Evolutionary conservation across 2,113 vertebrate species (phyloP), one percentile per base, ranked within the genome.

Genomic region (Cervus canadensis): DNA sequence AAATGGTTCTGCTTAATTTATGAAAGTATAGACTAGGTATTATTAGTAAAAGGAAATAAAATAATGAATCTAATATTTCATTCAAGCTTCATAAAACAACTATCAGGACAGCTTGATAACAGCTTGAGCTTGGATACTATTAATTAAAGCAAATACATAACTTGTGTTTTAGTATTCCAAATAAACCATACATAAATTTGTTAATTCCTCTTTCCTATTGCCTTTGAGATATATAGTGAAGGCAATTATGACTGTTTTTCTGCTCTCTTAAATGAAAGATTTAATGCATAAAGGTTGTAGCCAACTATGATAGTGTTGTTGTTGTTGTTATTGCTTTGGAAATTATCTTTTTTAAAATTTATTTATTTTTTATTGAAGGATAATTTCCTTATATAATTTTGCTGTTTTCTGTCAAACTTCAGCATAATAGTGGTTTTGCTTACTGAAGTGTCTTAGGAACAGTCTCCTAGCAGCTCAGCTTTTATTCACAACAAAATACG

Each of bases 401-500:
- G 67, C 19, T 71, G 19, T 36, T 21, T 71, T 36, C n/a, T 40
- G 19, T 71, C 10, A 71, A 71, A 23, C 19, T 4, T 40, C 67
- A 71, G n/a, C 19, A 17, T 36, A 11, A 30, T 2, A 89, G 16
- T 45, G 43, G 45, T 82, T 76, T 87, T 82, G 28, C 50, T 79
- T 43, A 87, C 45, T 62, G 26, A 82, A 28, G 8, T 88, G 23
- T 56, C 74, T 95, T 90, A 16, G 17, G 92, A 56, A 83, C 17
- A 93, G 28, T 93, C 6, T 59, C 30, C 64, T 71, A 93, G 48
- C 16, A 96, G 33, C 48, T 89, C 52, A 97, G 9, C 17, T 97
- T 96, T 95, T 82, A 91, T 83, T 88, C n/a, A 90, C 33, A 64
- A 92, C 12, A 90, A 81, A 94, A 92, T 78, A 43, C 89, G 30